Evolutionary conservation across 2,797 vertebrate genomes (phyloP), one percentile per base, ranked within the genome.

Genomic region (Gymnoscopelus braueri): DNA sequence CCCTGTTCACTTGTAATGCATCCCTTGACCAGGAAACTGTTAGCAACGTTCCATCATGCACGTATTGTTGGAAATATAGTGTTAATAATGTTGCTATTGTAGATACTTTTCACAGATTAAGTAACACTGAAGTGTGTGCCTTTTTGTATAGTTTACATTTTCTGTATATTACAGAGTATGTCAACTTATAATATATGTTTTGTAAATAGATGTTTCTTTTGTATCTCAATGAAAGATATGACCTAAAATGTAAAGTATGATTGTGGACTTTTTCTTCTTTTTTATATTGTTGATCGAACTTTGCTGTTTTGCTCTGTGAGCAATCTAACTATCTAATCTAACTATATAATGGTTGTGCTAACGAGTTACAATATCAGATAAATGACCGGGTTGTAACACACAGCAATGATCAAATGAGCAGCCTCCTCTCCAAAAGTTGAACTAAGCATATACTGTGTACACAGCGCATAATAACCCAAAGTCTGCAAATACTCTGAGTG

Each of bases 141-240:
- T 84, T 80, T 80, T 44, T 78, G 14, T 76, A 56, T 72, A 39
- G 69, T 74, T 56, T 71, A n/a, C 50, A 61, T 60, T 48, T 24
- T 72, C 51, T 47, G 63, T 14, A 65, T 56, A 60, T 68, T 39
- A 70, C 59, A 65, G 32, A 65, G 32, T 61, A 26, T 55, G 69
- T 13, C 68, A 23, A 52, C 69, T 77, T 71, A 53, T 77, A 64
- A 71, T 67, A 74, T 68, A 60, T 74, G 62, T 87, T 84, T 86
- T 86, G 54, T 87, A 87, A 65, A 60, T 73, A 67, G 66, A 49
- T 50, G 5, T 70, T 59, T 78, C 39, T 74, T 70, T 73, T 83
- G 52, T 85, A 84, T 84, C 66, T 83, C 68, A 69, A 52, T 83
- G 75, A 73, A 79, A 84, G 76, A 84, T 80, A 82, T 82, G 58